phyloP scores from a whole-genome alignment of 1,140 invertebrate genomes.

The Antheraea pernyi region DNA sequence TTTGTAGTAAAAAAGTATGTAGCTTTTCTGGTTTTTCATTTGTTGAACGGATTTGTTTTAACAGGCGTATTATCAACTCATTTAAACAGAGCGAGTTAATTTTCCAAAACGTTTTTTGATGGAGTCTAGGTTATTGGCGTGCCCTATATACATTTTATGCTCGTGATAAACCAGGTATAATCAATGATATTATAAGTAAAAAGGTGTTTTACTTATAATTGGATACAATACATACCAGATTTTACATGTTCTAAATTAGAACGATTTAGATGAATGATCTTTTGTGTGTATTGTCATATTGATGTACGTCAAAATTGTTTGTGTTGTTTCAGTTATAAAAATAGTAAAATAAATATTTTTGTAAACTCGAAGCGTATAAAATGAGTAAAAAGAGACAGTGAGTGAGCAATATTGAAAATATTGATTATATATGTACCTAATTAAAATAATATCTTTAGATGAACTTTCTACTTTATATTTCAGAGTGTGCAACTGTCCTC shows the following conservation, averaged over 20 bases:
- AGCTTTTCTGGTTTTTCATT: no score
- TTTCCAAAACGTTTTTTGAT: no score
- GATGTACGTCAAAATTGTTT: neutral
- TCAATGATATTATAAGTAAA: no score
- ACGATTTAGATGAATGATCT: neutral
- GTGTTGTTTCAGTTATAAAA: neutral
- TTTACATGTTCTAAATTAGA: neutral
- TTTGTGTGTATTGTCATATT: neutral
- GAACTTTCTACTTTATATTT: conserved; percentile 5
- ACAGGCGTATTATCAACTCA: no score
- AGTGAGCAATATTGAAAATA: neutral
- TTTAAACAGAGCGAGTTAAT: no score
- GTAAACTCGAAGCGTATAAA: neutral
- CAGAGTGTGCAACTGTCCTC: conserved; percentile 52
- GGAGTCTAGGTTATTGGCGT: no score
- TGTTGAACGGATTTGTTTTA: no score
- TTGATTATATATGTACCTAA: neutral
- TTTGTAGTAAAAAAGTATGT: no score
- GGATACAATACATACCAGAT: neutral
- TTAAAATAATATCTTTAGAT: neutral
- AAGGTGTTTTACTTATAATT: no score
- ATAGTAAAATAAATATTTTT: neutral
- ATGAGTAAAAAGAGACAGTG: neutral
- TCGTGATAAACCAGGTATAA: no score
- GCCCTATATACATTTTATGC: no score